These are phyloP conservation scores for Timandra comae DNA, from an alignment of 2,888 invertebrate species.

Conservation along the genomic window DNA sequence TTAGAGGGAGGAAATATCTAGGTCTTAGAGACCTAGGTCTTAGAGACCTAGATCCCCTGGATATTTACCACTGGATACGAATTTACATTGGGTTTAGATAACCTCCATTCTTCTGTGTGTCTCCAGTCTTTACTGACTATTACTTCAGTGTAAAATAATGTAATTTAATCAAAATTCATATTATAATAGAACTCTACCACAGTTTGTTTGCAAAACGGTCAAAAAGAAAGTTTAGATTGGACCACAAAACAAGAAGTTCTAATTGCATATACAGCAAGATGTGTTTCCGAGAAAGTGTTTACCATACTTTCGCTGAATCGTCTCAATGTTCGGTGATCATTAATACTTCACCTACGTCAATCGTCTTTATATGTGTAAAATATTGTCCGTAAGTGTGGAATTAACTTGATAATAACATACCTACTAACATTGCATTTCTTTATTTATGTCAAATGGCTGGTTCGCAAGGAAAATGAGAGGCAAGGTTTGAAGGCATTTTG, in stretches of 20 bases:
- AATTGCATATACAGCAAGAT: conserved; percentile 6
- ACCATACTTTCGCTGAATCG: conserved; percentile 13
- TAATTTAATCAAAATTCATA: no score
- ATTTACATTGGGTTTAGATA: no score
- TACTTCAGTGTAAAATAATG: no score
- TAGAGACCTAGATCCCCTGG: no score
- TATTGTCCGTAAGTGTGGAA: conserved; percentile 9
- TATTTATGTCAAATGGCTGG: conserved; percentile 24
- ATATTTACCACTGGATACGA: no score
- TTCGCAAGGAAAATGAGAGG: conserved; percentile 12
- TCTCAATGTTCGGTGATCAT: conserved; percentile 8
- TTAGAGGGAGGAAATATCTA: no score
- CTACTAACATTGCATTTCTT: conserved; percentile 19
- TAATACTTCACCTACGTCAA: conserved; percentile 6
- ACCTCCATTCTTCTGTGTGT: no score
- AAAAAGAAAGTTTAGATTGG: neutral
- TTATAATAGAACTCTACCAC: no score
- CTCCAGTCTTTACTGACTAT: no score
- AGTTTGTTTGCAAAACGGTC: no score
- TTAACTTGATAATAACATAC: conserved; percentile 13
- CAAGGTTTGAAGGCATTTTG: conserved; percentile 11
- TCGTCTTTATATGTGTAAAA: no score
- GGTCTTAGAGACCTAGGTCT: no score
- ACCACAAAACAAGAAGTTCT: conserved; percentile 5
- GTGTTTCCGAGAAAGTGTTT: conserved; percentile 9